phyloP scores from a whole-genome alignment of 2,113 vertebrate species.

The Sturnira hondurensis region DNA sequence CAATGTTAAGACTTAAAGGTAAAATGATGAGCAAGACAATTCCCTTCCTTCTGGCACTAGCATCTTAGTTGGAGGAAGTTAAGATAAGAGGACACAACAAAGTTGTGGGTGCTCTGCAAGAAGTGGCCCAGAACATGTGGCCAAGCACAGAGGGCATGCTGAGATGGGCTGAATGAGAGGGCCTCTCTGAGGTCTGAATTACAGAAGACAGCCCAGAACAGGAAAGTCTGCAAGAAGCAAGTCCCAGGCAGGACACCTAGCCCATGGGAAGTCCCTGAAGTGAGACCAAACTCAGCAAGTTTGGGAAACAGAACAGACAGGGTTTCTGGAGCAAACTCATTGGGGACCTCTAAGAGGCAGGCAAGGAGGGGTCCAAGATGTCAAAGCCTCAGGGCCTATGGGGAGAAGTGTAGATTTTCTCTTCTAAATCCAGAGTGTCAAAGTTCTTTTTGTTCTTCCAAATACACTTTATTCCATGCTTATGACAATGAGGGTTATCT shows the following conservation, averaged over 20 bases:
- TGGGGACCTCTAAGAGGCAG: not conserved
- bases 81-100: not conserved
- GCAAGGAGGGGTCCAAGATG: accelerated
- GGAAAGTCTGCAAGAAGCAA: not conserved
- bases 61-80: not conserved
- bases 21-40: not conserved
- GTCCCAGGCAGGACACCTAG: not conserved
- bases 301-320: not conserved
- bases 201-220: not conserved
- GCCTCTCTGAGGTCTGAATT: not conserved
- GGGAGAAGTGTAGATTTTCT: not conserved
- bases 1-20: not conserved
- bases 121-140: not conserved
- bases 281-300: not conserved
- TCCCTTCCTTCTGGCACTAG: not conserved
- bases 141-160: not conserved
- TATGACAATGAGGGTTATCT: not conserved
- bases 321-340: not conserved
- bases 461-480: not conserved
- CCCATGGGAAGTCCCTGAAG: not conserved
- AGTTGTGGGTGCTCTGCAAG: not conserved
- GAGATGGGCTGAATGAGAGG: not conserved
- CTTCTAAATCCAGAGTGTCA: not conserved
- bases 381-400: not conserved
- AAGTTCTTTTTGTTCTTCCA: not conserved